Percentiles rank a stretch among this genome's conserved stretches.
Evolutionary conservation across 2,113 vertebrate species (phyloP).

Genomic region (Oncorhynchus tshawytscha): DNA sequence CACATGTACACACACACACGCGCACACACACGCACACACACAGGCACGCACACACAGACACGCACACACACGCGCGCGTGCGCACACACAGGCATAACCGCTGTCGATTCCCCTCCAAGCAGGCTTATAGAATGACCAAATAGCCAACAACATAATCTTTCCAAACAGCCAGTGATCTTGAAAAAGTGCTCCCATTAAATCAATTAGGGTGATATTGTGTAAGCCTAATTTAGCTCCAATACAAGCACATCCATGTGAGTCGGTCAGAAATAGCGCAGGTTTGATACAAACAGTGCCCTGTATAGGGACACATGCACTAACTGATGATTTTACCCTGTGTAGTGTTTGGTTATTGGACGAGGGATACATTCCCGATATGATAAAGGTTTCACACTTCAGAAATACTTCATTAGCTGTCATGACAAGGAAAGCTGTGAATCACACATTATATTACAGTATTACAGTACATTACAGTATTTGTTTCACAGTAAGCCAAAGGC

Average conservation of each 20-base stretch:
- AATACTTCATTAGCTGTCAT: slow-evolving; percentile 25
- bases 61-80: not conserved
- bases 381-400: slow-evolving; percentile 22
- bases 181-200: not conserved
- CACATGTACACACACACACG: not conserved
- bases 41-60: not conserved
- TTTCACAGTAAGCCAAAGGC: slow-evolving; percentile 53
- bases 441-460: slow-evolving; percentile 15
- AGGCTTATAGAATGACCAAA: not conserved
- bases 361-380: not conserved
- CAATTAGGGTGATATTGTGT: slow-evolving; percentile 53
- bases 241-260: not conserved
- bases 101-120: not conserved
- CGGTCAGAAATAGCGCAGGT: not conserved
- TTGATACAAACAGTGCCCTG: not conserved
- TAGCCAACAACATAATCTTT: not conserved
- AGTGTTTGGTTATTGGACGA: not conserved
- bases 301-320: not conserved
- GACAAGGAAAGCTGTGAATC: slow-evolving; percentile 19
- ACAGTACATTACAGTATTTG: slow-evolving; percentile 33
- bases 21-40: no score
- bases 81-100: not conserved
- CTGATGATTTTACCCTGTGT: not conserved
- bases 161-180: not conserved
- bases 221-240: slow-evolving; percentile 2